Evolutionary conservation across 2,888 invertebrate genomes (phyloP).

Genomic region (Drosophila colorata): DNA sequence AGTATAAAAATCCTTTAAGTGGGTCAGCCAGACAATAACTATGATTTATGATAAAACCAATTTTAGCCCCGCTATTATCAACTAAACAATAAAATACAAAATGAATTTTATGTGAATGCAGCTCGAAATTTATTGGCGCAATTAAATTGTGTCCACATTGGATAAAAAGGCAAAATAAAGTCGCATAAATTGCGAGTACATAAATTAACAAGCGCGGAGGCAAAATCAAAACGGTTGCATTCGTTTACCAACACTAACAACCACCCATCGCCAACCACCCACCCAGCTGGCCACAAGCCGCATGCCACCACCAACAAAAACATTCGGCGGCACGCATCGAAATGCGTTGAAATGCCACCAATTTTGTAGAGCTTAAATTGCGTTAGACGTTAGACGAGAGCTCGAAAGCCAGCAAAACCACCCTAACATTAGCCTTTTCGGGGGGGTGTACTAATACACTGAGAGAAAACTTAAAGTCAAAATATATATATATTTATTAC

Average conservation of each 20-base stretch:
- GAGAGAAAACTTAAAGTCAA: neutral
- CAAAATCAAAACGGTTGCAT: slow-evolving; percentile 55
- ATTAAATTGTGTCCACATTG: slow-evolving; percentile 55
- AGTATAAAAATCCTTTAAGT: slow-evolving; percentile 34
- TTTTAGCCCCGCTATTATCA: neutral
- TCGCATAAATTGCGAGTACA: slow-evolving; percentile 40
- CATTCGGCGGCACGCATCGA: slow-evolving; percentile 47
- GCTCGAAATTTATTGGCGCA: slow-evolving; percentile 57
- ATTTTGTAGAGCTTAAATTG: slow-evolving; percentile 71
- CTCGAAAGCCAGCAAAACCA: slow-evolving; percentile 22
- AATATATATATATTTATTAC: neutral
- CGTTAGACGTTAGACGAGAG: slow-evolving; percentile 49
- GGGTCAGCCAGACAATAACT: slow-evolving; percentile 50
- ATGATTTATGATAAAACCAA: slow-evolving; percentile 39
- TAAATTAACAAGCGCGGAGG: slow-evolving; percentile 31
- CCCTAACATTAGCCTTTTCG: slow-evolving; percentile 26
- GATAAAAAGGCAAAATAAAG: slow-evolving; percentile 27
- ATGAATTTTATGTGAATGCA: slow-evolving; percentile 18
- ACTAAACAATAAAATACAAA: slow-evolving; percentile 29
- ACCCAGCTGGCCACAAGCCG: slow-evolving; percentile 19
- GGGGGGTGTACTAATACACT: slow-evolving; percentile 33
- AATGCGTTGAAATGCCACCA: slow-evolving; percentile 75
- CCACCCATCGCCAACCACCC: slow-evolving; percentile 9
- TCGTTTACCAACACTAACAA: slow-evolving; percentile 54
- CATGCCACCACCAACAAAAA: slow-evolving; percentile 58